Conservation (phyloP, 2,113 vertebrate species). For the Phodopus roborovskii region DNA sequence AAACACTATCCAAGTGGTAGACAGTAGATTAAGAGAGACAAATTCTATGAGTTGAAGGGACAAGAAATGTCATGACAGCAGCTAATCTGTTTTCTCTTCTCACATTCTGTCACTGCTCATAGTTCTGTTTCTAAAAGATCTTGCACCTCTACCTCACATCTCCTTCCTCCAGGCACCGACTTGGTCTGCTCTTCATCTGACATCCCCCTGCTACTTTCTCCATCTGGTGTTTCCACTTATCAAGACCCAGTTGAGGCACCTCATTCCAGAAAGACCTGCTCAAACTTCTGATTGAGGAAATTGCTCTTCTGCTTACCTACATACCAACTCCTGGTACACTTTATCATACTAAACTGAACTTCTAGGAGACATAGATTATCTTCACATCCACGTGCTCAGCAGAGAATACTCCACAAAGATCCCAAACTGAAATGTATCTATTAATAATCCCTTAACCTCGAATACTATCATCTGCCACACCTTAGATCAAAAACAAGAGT, state of each 20-base stretch:
- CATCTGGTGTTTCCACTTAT: neutral
- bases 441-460: neutral
- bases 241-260: neutral
- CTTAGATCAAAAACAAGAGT: neutral
- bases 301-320: neutral
- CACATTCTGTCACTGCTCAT: neutral
- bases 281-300: neutral
- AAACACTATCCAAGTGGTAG: neutral
- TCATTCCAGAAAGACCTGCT: constrained; percentile 9
- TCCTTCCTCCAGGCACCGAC: neutral
- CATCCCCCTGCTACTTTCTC: neutral
- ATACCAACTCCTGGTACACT: neutral
- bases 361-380: neutral
- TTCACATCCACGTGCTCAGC: neutral
- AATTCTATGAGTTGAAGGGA: neutral
- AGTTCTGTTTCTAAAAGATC: neutral
- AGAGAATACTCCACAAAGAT: neutral
- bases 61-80: neutral
- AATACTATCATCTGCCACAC: neutral
- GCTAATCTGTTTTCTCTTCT: neutral
- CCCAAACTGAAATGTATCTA: neutral
- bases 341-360: neutral
- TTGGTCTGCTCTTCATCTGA: neutral
- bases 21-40: no score
- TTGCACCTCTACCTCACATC: neutral